These are phyloP conservation scores for Oxystoma pomonae DNA, from an alignment of 2,888 invertebrate species.

Conservation along the genomic window DNA sequence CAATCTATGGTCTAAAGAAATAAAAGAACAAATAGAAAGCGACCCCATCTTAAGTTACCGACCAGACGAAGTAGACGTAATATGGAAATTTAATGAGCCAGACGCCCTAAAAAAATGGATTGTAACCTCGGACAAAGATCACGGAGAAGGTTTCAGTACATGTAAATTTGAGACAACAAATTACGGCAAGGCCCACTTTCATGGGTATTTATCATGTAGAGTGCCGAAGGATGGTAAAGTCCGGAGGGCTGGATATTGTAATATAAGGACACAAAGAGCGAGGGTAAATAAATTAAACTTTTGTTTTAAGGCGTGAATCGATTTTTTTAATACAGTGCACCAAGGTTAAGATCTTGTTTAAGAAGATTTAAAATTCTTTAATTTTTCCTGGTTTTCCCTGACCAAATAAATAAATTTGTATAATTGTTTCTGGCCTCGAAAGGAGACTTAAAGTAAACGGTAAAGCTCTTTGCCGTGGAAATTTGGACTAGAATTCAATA, in stretches of 20 bases:
- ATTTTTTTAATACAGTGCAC: too few species aligned
- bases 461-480: too few species aligned
- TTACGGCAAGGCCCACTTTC: conserved; percentile 67
- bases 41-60: conserved; percentile 54
- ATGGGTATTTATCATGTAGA: conserved; percentile 64
- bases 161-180: conserved; percentile 63
- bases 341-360: too few species aligned
- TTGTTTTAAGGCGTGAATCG: too few species aligned
- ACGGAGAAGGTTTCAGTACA: conserved; percentile 72
- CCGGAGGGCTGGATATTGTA: conserved; percentile 78
- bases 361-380: too few species aligned
- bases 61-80: conserved; percentile 67
- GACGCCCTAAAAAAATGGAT: conserved; percentile 65
- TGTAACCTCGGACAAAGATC: conserved; percentile 74
- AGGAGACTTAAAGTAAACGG: too few species aligned
- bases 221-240: conserved; percentile 78
- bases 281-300: too few species aligned
- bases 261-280: conserved; percentile 63
- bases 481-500: too few species aligned
- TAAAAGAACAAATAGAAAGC: conserved; percentile 51
- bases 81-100: conserved; percentile 66
- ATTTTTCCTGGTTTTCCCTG: too few species aligned
- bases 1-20: conserved; percentile 62
- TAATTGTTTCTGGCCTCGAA: too few species aligned
- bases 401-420: too few species aligned